Evolutionary conservation across 2,113 vertebrate species (phyloP).

Genomic region (Urocitellus parryii): DNA sequence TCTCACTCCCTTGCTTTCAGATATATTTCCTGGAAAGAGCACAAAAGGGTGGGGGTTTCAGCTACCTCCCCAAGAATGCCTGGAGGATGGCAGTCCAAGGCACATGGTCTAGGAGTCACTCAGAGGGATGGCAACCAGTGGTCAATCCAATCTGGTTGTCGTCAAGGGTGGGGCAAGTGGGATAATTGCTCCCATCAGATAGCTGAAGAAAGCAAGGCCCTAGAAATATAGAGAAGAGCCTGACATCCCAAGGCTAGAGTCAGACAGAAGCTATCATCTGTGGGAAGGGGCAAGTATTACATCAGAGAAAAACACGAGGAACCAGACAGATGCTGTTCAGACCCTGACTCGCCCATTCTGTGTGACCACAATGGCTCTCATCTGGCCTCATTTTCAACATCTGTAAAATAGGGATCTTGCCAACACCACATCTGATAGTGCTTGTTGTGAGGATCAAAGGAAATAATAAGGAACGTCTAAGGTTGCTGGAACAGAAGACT

Average conservation of each 20-base stretch:
- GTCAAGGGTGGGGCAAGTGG: background rate
- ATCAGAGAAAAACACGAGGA: background rate
- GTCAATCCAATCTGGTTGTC: background rate
- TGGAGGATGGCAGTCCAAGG: background rate
- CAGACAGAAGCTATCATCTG: too few species aligned
- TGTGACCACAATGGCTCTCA: background rate
- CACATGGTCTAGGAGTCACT: background rate
- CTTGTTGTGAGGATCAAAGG: background rate
- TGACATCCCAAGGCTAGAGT: too few species aligned
- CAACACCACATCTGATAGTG: background rate
- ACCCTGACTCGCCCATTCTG: background rate
- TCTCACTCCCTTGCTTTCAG: slow-evolving; percentile 13
- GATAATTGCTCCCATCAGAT: too few species aligned
- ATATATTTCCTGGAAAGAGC: slow-evolving; percentile 64
- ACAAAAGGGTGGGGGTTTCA: slow-evolving; percentile 14
- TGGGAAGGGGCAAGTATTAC: background rate
- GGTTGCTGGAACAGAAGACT: background rate
- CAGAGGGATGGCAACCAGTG: background rate
- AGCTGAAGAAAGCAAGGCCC: too few species aligned
- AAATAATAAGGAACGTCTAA: background rate
- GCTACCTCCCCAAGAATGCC: slow-evolving; percentile 53
- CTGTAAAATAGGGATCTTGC: background rate
- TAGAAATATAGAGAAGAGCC: too few species aligned
- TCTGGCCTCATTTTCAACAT: background rate
- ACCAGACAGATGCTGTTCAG: background rate